A percentile compares a stretch with the other conserved stretches of the same genome.
Conservation (phyloP, 1,140 invertebrate species). For the Cotesia chilonis region DNA sequence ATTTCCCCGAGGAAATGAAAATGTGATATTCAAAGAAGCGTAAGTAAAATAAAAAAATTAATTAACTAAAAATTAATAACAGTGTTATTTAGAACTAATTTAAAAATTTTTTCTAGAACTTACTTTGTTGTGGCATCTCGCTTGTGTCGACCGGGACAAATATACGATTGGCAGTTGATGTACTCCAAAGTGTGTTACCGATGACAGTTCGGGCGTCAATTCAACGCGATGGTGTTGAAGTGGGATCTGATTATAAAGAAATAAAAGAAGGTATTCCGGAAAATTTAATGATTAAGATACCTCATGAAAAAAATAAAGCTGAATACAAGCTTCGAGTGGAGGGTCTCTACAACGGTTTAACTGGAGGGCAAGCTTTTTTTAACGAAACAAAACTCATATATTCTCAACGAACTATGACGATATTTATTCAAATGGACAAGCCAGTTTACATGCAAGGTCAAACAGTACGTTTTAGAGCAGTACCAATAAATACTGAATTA, state of each 20-base stretch:
- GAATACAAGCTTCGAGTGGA: slow-evolving; percentile 88
- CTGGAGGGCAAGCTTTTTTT: slow-evolving; percentile 84
- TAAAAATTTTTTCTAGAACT: slow-evolving; percentile 66
- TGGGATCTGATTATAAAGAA: slow-evolving; percentile 78
- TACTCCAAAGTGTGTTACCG: slow-evolving; percentile 76
- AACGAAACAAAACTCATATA: slow-evolving; percentile 84
- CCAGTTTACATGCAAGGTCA: slow-evolving; percentile 95
- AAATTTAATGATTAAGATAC: slow-evolving; percentile 83
- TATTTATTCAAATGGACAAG: slow-evolving; percentile 95
- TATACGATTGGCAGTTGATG: slow-evolving; percentile 85
- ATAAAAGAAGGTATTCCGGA: slow-evolving; percentile 84
- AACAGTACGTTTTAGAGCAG: slow-evolving; percentile 84
- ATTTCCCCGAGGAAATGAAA: slow-evolving; percentile 50
- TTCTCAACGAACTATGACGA: slow-evolving; percentile 90
- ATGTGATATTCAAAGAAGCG: slow-evolving; percentile 71
- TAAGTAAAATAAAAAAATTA: slow-evolving; percentile 58
- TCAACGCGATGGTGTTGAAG: slow-evolving; percentile 86
- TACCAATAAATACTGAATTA: slow-evolving; percentile 89
- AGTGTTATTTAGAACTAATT: slow-evolving; percentile 31
- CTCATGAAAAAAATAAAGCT: slow-evolving; percentile 81
- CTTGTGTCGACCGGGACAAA: slow-evolving; percentile 85
- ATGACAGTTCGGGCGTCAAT: slow-evolving; percentile 85
- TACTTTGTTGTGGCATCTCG: slow-evolving; percentile 88
- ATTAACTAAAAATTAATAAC: not conserved
- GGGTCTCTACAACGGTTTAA: slow-evolving; percentile 83